Conservation (phyloP, 1,140 invertebrate species). For the Trypoxylus dichotomus region DNA sequence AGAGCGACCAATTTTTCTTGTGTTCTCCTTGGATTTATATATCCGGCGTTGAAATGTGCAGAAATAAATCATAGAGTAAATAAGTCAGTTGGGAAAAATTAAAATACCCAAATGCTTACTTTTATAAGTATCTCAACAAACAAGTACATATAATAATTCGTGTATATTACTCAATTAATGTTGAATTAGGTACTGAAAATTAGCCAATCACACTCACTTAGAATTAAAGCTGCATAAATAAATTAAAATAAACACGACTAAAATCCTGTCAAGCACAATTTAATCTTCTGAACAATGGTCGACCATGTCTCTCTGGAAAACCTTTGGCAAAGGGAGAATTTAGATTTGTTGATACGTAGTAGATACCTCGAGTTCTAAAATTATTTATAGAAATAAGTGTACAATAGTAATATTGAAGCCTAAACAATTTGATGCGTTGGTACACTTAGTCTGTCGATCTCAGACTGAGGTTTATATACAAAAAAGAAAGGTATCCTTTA, state of each 20-base stretch:
- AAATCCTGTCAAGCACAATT: not conserved
- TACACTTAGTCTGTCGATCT: conserved; percentile 73
- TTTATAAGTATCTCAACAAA: no score
- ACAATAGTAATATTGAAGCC: no score
- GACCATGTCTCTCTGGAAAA: conserved; percentile 59
- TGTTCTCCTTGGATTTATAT: no score
- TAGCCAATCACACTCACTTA: not conserved
- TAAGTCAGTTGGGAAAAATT: no score
- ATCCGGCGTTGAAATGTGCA: no score
- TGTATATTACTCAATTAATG: no score
- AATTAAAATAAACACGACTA: conserved; percentile 8
- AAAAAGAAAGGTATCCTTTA: conserved; percentile 35
- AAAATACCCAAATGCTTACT: no score
- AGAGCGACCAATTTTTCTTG: no score
- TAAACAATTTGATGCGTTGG: not conserved
- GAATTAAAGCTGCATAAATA: not conserved
- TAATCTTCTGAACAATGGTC: not conserved
- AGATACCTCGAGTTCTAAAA: conserved; percentile 76
- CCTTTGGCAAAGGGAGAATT: conserved; percentile 80
- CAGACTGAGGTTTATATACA: conserved; percentile 77
- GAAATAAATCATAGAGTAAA: no score
- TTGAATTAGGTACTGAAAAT: no score
- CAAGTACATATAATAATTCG: no score
- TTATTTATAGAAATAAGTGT: no score
- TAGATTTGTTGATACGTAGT: conserved; percentile 84